Evolutionary conservation across 2,113 vertebrate species (phyloP), one percentile per base, ranked within the genome.

Genomic region (Gnathonemus echidnorhynchus): DNA sequence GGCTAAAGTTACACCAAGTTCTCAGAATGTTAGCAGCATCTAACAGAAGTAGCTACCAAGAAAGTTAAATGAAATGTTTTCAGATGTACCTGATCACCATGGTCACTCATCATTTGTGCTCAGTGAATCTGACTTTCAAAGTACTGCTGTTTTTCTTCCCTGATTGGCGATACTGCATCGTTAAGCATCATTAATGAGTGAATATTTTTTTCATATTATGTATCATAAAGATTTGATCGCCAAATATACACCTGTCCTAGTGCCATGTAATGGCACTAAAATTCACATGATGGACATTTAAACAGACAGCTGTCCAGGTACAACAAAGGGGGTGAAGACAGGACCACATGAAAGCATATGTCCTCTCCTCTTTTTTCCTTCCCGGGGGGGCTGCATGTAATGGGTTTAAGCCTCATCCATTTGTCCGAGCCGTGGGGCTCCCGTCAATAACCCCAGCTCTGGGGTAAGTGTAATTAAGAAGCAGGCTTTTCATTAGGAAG

Each of bases 381-480:
- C 92, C 94, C 95, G 94, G 94, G 96, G 50, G 95, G 94, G 94
- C 95, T 95, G 94, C 95, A 95, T 96, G 95, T 96, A 96, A 96
- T 96, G 94, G 95, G 96, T 95, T 95, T 96, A 96, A 96, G 96
- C 96, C 96, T 91, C 94, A 93, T 94, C 94, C 95, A 95, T 96
- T 96, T 96, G 95, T 96, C 95, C 94, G 93, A 96, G 96, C 95
- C 95, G 95, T 95, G 95, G 96, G 95, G 95, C 95, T 96, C 96
- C 96, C 96, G 96, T 96, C 96, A 96, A 96, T 96, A 96, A 96
- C 95, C 96, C 96, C 96, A 96, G 96, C 95, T 95, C 95, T 96
- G 95, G 95, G 96, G 95, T 80, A 96, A 96, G 95, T 96, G 96
- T 96, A 96, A 96, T 96, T 96, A 96, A 96, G 96, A 3, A 70